phyloP scores from a whole-genome alignment of 2,888 invertebrate species.

The Protula sp. region DNA sequence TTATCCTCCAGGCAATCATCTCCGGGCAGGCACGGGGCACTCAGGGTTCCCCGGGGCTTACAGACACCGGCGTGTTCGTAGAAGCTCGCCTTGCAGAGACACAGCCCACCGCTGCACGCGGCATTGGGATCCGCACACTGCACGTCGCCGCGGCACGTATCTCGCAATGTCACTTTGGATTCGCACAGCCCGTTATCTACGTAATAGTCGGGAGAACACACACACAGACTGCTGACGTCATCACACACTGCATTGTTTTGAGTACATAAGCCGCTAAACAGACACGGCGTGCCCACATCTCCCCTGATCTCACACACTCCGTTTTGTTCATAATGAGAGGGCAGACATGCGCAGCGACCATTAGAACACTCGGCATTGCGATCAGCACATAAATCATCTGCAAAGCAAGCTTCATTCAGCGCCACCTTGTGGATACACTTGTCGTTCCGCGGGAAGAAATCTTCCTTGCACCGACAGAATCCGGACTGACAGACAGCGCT shows the following conservation, averaged over 20 bases:
- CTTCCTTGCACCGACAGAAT: background rate
- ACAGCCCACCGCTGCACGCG: constrained; percentile 6
- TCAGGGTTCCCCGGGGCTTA: constrained; percentile 16
- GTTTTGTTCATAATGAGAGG: constrained; percentile 8
- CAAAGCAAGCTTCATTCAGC: constrained; percentile 7
- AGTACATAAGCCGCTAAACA: constrained; percentile 5
- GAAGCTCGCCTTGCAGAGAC: constrained; percentile 10
- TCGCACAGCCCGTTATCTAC: constrained; percentile 3
- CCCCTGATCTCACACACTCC: constrained; percentile 10
- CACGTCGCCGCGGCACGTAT: constrained; percentile 5
- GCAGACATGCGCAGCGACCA: constrained; percentile 10
- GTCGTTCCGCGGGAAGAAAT: constrained; percentile 6
- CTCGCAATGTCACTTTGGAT: constrained; percentile 5
- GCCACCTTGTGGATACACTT: constrained; percentile 8
- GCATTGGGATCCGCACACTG: constrained; percentile 11
- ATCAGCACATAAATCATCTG: constrained; percentile 6
- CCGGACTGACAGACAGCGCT: constrained; percentile 3
- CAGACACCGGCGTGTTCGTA: constrained; percentile 10
- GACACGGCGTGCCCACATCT: constrained; percentile 8
- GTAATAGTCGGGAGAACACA: constrained; percentile 5
- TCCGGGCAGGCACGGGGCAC: constrained; percentile 17
- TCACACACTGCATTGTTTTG: constrained; percentile 6
- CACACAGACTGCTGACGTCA: constrained; percentile 1
- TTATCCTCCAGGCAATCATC: constrained; percentile 11
- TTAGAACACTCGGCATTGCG: constrained; percentile 11